Evolutionary conservation across 2,888 invertebrate species (phyloP).

Genomic region (Perithous albicinctus): DNA sequence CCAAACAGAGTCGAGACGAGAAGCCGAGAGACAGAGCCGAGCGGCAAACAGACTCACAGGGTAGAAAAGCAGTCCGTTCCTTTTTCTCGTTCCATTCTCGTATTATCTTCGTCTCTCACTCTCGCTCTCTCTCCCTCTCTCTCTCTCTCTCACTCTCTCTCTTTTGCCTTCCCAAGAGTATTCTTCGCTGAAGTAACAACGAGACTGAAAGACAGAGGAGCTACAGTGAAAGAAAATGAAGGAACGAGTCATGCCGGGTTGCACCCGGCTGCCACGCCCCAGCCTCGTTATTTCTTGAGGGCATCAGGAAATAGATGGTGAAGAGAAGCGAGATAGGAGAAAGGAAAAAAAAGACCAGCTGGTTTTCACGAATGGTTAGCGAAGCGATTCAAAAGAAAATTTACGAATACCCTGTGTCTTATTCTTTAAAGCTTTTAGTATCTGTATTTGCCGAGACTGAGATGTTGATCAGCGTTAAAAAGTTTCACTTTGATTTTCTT

Average conservation of each 20-base stretch:
- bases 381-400: conserved; percentile 55
- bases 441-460: not conserved
- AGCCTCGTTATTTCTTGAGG: conserved; percentile 65
- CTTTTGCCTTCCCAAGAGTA: conserved; percentile 34
- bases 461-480: conserved; percentile 13
- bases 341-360: conserved; percentile 44
- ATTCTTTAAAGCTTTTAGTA: conserved; percentile 27
- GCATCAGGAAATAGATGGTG: conserved; percentile 40
- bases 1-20: conserved; percentile 49
- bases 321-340: conserved; percentile 45
- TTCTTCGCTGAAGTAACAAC: conserved; percentile 63
- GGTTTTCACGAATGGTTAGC: conserved; percentile 54
- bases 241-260: conserved; percentile 52
- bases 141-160: too few relatives aligned
- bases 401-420: conserved; percentile 48
- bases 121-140: too few relatives aligned
- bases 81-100: conserved; percentile 28
- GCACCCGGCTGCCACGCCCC: conserved; percentile 62
- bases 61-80: not conserved
- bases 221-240: conserved; percentile 57
- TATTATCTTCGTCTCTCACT: conserved; percentile 39
- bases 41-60: conserved; percentile 57
- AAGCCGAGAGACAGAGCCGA: conserved; percentile 47
- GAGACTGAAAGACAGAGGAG: conserved; percentile 65
- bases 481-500: not conserved